Evolutionary conservation across 2,888 invertebrate genomes (phyloP).

Genomic region (Sarcophaga caerulescens): DNA sequence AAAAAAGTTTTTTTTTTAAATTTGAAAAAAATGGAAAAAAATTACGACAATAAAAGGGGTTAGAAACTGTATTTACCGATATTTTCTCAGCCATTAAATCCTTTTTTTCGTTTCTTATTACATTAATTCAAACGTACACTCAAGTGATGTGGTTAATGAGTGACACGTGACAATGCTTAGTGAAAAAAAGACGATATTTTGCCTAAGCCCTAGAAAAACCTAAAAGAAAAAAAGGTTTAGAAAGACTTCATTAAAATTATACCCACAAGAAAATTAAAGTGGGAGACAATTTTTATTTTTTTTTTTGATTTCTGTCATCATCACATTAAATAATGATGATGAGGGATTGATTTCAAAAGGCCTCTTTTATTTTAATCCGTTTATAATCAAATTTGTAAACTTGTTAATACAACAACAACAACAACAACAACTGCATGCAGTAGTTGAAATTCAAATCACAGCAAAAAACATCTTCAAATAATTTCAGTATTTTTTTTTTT

Average conservation of each 20-base stretch:
- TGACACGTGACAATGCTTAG: constrained; percentile 74
- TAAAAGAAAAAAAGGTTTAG: background rate
- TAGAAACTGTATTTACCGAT: constrained; percentile 1
- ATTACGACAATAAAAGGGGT: constrained; percentile 12
- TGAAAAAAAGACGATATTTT: background rate
- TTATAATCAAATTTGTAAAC: constrained; percentile 10
- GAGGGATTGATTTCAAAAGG: constrained; percentile 22
- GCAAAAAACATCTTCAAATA: background rate
- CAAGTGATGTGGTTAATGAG: constrained; percentile 78
- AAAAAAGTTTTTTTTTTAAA: background rate
- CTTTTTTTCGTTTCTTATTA: constrained; percentile 1
- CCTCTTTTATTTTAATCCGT: background rate
- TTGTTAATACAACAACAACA: background rate
- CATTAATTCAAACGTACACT: constrained; percentile 65
- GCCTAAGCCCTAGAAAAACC: background rate
- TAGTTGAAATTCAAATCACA: background rate
- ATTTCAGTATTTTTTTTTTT: background rate
- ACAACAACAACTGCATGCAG: background rate
- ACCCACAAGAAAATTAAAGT: background rate
- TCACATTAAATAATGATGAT: background rate
- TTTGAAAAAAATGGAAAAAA: background rate
- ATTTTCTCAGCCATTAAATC: constrained; percentile 40
- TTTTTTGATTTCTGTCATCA: background rate
- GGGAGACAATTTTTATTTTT: background rate
- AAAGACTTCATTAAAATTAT: constrained; percentile 11